Evolutionary conservation across 1,140 invertebrate species (phyloP), one percentile per base, ranked within the genome.

Genomic region (Asobara japonica): DNA sequence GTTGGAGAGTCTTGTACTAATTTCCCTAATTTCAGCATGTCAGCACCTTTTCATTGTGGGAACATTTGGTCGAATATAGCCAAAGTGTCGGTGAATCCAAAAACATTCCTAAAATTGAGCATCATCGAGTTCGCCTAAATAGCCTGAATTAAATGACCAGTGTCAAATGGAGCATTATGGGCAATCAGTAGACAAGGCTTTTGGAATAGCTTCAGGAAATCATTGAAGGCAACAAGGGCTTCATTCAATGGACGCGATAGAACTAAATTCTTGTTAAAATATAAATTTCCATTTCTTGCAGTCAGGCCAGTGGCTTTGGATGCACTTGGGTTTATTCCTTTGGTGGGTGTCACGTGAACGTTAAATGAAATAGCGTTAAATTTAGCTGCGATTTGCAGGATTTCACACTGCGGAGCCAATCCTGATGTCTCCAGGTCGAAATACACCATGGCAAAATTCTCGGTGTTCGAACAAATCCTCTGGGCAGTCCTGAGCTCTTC

Each of bases 331-430:
- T 73, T 31, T 31, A 76, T 71, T 10, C 16, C 1, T 73, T 76
- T 65, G 2, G 51, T 74, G 11, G 78, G 74, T 29, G 36, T 76
- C 18, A 79, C 18, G 31, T 77, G 76, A 18, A 71, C 65, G 36
- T 27, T 70, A 64, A 79, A 79, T n/a, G 25, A 11, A n/a, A 3
- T 10, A n/a, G 76, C 45, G 20, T 74, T 33, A 64, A 31, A 72
- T 56, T 45, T 71, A 13, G 78, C 73, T 71, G 72, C 72, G 36
- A 79, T 79, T 75, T 76, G 74, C 16, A 76, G 65, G 65, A 79
- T 76, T 56, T 76, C 76, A 29, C 65, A 62, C 18, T 64, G 8
- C 65, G 68, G 67, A 10, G 7, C 22, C 2, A 76, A 69, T 3
- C 72, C 72, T 16, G 68, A 65, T 1, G 75, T 77, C 65, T 76